phyloP scores from a whole-genome alignment of 2,113 vertebrate genomes.

The Pycnonotus jocosus region DNA sequence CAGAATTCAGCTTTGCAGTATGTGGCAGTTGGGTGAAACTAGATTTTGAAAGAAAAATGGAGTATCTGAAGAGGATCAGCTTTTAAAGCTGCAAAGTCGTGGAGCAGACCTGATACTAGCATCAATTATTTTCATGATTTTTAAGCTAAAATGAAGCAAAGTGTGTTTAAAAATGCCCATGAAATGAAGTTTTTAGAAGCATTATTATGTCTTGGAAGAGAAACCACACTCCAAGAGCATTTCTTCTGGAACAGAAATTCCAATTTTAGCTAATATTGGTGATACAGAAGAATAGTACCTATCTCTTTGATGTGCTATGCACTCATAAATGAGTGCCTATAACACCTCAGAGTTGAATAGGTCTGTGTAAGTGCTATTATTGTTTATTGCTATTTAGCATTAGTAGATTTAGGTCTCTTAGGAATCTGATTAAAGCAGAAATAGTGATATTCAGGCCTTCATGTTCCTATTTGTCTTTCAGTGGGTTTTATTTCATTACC shows the following conservation, averaged over 20 bases:
- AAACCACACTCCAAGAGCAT: not conserved
- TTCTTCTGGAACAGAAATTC: not conserved
- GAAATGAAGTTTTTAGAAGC: not conserved
- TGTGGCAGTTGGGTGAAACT: not conserved
- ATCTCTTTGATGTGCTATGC: not conserved
- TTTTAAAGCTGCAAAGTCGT: not conserved
- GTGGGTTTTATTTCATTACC: slow-evolving; percentile 24
- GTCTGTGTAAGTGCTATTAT: not conserved
- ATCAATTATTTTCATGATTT: not conserved
- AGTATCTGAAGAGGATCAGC: not conserved
- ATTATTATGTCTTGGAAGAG: not conserved
- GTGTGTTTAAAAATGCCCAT: not conserved
- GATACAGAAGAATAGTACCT: not conserved
- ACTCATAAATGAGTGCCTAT: not conserved
- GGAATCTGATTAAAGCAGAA: not conserved
- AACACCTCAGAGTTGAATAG: not conserved
- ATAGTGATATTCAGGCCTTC: not conserved
- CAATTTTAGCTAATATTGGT: not conserved
- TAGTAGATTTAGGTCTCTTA: not conserved
- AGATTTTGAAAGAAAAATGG: not conserved
- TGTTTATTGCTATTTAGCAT: slow-evolving; percentile 36
- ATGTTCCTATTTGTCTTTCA: slow-evolving; percentile 23
- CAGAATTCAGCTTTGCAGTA: not conserved
- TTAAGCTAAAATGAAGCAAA: not conserved
- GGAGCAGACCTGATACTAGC: not conserved